These are phyloP conservation scores for Chironomus riparius DNA, from an alignment of 2,888 invertebrate species.

Conservation along the genomic window DNA sequence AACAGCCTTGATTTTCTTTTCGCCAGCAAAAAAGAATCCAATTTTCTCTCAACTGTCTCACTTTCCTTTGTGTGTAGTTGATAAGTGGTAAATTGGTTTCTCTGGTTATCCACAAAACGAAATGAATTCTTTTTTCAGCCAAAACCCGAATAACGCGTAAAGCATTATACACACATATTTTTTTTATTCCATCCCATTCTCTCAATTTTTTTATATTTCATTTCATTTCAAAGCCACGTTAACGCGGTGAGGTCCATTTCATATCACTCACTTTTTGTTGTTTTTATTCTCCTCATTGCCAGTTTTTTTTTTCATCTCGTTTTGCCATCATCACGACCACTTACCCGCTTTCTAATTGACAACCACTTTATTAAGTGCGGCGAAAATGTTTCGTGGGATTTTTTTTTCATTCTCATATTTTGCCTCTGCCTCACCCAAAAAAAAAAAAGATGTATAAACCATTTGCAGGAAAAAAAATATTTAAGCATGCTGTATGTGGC, in stretches of 20 bases:
- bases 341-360: constrained; percentile 22
- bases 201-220: background rate
- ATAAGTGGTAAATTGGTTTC: constrained; percentile 22
- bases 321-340: background rate
- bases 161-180: no score
- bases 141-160: no score
- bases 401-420: background rate
- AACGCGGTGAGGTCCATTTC: constrained; percentile 18
- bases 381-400: background rate
- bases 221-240: constrained; percentile 21
- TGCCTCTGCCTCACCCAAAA: background rate
- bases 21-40: no score
- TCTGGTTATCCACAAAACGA: constrained; percentile 10
- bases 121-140: background rate
- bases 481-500: background rate
- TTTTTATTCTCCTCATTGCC: no score
- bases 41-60: no score
- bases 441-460: no score
- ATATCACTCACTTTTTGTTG: background rate
- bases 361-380: constrained; percentile 23
- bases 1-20: no score
- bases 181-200: background rate
- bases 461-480: no score
- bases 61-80: constrained; percentile 7
- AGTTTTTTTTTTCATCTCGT: no score